These are phyloP conservation scores for Aplochiton taeniatus DNA, from an alignment of 2,797 vertebrate genomes.

Conservation along the genomic window DNA sequence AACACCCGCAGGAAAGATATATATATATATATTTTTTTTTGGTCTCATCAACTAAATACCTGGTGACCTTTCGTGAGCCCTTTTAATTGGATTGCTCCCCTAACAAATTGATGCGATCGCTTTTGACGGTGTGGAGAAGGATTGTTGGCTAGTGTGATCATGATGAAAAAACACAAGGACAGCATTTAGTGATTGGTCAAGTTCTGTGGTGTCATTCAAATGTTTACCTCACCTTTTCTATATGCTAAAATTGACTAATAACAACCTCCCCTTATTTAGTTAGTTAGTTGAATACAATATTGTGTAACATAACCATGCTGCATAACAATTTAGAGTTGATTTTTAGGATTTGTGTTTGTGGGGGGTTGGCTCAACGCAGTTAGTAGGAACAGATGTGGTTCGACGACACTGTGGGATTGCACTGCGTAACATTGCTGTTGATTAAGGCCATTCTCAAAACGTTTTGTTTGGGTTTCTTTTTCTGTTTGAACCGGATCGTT, in stretches of 20 bases:
- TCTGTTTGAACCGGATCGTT: too few species aligned
- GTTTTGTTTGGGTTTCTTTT: not conserved
- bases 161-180: not conserved
- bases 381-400: not conserved
- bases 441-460: not conserved
- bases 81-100: slow-evolving; percentile 21
- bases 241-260: too few species aligned
- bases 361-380: not conserved
- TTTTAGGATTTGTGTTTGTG: too few species aligned
- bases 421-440: not conserved
- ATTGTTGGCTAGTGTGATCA: not conserved
- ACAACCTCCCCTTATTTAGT: too few species aligned
- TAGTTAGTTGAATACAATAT: too few species aligned
- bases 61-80: slow-evolving; percentile 42
- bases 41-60: slow-evolving; percentile 61
- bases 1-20: slow-evolving; percentile 50
- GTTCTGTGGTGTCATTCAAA: too few species aligned
- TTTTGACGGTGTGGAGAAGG: not conserved
- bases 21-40: slow-evolving; percentile 28
- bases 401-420: not conserved
- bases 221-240: too few species aligned
- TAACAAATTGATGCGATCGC: slow-evolving; percentile 14
- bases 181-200: too few species aligned
- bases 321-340: too few species aligned
- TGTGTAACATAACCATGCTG: too few species aligned